Conservation (phyloP, 2,113 vertebrate species). For the Noturus placidus region DNA sequence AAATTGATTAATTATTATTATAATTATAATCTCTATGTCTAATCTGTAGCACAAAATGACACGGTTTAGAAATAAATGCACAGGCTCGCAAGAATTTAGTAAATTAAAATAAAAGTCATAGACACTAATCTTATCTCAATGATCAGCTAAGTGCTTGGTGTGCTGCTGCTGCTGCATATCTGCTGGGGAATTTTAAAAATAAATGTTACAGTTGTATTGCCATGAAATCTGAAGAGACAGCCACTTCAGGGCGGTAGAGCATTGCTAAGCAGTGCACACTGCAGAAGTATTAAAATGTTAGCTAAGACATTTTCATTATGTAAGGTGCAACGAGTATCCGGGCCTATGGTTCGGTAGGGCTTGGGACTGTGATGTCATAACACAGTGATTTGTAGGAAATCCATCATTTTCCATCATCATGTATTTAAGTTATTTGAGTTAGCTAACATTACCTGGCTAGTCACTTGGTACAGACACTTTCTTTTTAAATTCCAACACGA, state of each 20-base stretch:
- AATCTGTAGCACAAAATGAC: conserved; percentile 61
- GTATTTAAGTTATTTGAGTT: background rate
- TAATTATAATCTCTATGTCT: conserved; percentile 58
- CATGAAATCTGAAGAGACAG: background rate
- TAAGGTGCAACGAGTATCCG: background rate
- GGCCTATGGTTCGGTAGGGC: background rate
- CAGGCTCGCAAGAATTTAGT: background rate
- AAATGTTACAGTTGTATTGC: background rate
- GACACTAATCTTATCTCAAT: background rate
- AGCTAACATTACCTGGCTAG: background rate
- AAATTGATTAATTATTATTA: too few species aligned
- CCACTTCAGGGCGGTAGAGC: background rate
- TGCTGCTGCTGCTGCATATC: background rate
- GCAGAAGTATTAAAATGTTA: background rate
- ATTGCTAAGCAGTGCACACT: background rate
- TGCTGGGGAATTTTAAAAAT: background rate
- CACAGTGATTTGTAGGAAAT: background rate
- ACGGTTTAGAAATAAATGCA: conserved; percentile 45
- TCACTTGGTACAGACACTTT: background rate
- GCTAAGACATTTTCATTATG: background rate
- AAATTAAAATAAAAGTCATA: background rate
- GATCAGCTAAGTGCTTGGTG: background rate
- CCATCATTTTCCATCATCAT: background rate
- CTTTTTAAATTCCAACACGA: background rate
- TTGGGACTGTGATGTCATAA: background rate